Evolutionary conservation across 2,888 invertebrate species (phyloP), one percentile per base, ranked within the genome.

Genomic region (Drosophila cracens): DNA sequence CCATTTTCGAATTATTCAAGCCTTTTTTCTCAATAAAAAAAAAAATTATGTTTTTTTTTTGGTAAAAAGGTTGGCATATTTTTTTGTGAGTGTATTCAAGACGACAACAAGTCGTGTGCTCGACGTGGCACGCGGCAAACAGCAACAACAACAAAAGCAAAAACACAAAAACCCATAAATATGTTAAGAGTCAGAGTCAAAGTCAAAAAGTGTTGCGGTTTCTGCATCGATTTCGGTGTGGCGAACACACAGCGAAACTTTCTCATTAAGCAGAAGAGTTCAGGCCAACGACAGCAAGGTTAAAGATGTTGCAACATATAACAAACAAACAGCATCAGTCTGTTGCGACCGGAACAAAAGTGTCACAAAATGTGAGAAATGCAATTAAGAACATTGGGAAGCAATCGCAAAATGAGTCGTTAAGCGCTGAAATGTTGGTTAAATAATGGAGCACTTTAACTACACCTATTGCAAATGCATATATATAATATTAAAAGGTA

Each of bases 171-270:
- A 81, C 83, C 87, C 91, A 85, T 89, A 89, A 89, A 89, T 91
- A 91, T 90, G 81, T 90, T 90, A 91, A 87, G 74, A 91, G 90
- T 90, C 90, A 89, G 66, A 71, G 84, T 81, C 84, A 83, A 77
- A 90, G 88, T 85, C 86, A 87, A 86, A 81, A 84, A 81, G 82
- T 79, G 75, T 81, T 77, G 75, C 82, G 69, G 70, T 70, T 73
- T 65, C 53, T 67, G 73, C 82, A 58, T 64, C 77, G 65, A 59
- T 53, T 59, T 79, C 64, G 69, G 70, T 59, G 73, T 71, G 61
- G 51, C 71, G 36, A 53, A 75, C 52, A 53, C 62, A 68, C 56
- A 52, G 52, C 18, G 64, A 70, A 77, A 80, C 86, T 85, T 89
- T 89, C 90, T 85, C 90, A 85, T 85, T 85, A 85, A 87, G 85